Evolutionary conservation across 2,888 invertebrate genomes (phyloP).

Genomic region (Cheilosia vernalis): DNA sequence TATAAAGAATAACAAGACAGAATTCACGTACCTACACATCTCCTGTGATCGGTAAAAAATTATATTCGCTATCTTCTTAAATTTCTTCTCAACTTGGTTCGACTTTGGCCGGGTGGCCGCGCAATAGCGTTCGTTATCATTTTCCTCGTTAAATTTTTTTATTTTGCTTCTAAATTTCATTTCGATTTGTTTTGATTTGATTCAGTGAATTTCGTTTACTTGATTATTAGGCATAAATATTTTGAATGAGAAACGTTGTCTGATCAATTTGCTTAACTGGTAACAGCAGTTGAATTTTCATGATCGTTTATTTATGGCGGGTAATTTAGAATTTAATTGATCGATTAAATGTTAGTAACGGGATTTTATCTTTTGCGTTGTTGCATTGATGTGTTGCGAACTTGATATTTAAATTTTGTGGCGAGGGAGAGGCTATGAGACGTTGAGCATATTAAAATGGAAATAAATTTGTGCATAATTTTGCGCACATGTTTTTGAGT

Average conservation of each 20-base stretch:
- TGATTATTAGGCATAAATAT: conserved; percentile 34
- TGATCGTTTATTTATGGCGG: conserved; percentile 9
- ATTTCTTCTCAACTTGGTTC: conserved; percentile 30
- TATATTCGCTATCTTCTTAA: conserved; percentile 50
- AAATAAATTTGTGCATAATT: too few species aligned
- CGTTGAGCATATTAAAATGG: too few species aligned
- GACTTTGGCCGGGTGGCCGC: conserved; percentile 11
- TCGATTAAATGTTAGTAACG: conserved; percentile 31
- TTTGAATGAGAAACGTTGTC: conserved; percentile 33
- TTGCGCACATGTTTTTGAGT: too few species aligned
- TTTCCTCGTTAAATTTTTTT: background rate
- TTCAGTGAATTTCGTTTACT: conserved; percentile 19
- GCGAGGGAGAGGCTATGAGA: too few species aligned
- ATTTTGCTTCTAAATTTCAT: conserved; percentile 16
- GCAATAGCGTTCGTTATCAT: background rate
- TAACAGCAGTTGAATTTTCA: conserved; percentile 3
- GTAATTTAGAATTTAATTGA: conserved; percentile 43
- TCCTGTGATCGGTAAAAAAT: conserved; percentile 29
- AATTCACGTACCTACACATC: conserved; percentile 3
- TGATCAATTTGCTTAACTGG: conserved; percentile 22
- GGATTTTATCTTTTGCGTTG: conserved; percentile 1
- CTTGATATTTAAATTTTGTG: background rate
- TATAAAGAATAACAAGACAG: background rate
- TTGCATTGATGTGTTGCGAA: conserved; percentile 1
- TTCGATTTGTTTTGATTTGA: conserved; percentile 42